These are phyloP conservation scores for Paralichthys olivaceus DNA, from an alignment of 2,113 vertebrate species.

Conservation along the genomic window DNA sequence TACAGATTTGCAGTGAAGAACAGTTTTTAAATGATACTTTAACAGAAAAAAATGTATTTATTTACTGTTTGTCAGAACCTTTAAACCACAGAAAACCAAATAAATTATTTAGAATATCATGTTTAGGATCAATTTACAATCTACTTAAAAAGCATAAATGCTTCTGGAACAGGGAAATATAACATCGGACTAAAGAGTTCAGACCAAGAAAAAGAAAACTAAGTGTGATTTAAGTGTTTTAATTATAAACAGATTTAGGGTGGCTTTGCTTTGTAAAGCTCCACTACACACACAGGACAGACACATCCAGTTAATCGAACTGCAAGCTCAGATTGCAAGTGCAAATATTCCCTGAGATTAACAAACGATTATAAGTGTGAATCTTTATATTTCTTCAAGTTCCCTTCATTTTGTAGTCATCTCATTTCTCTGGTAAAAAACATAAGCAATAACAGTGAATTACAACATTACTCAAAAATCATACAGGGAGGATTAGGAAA, in stretches of 20 bases:
- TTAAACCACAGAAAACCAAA: no score
- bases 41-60: no score
- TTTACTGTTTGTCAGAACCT: no score
- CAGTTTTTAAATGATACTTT: no score
- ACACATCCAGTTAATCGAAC: conserved; percentile 20
- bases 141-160: not conserved
- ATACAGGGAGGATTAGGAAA: not conserved
- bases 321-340: conserved; percentile 36
- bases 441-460: conserved; percentile 11
- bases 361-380: conserved; percentile 1
- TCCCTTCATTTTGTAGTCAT: conserved; percentile 10
- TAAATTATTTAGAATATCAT: no score
- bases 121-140: no score
- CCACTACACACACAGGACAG: conserved; percentile 3
- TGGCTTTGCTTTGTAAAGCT: conserved; percentile 9
- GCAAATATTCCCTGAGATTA: conserved; percentile 63
- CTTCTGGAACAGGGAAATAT: not conserved
- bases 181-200: not conserved
- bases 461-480: conserved; percentile 11
- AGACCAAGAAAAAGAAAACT: not conserved
- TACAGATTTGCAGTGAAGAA: no score
- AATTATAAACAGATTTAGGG: conserved; percentile 26
- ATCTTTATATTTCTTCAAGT: not conserved
- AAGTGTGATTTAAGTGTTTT: conserved; percentile 11
- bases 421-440: conserved; percentile 33